These are phyloP conservation scores for Epizoanthus ramosus DNA, from an alignment of 92 coral and sea anemone genomes.

Conservation along the genomic window DNA sequence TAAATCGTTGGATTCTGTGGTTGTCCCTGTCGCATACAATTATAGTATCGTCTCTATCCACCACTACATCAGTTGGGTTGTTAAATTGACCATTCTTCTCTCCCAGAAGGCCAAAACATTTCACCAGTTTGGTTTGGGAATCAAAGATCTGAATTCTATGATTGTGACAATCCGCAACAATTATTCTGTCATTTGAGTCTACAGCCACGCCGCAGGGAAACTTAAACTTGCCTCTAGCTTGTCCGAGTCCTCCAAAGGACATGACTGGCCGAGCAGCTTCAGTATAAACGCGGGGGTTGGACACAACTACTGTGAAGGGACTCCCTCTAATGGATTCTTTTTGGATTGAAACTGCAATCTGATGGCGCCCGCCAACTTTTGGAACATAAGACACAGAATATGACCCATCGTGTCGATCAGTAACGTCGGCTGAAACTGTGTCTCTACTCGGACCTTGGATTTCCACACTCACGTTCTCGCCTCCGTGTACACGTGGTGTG, in stretches of 20 bases:
- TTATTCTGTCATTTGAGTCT: constrained; percentile 72
- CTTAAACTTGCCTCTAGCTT: constrained; percentile 70
- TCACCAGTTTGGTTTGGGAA: constrained; percentile 72
- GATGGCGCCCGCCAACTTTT: constrained; percentile 73
- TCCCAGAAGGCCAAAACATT: constrained; percentile 86
- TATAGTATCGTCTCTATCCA: constrained; percentile 73
- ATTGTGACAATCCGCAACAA: constrained; percentile 94
- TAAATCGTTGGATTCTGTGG: constrained; percentile 89
- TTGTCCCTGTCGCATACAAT: constrained; percentile 95
- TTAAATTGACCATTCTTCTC: constrained; percentile 89
- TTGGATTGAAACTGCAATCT: constrained; percentile 75
- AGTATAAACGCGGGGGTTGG: constrained; percentile 85
- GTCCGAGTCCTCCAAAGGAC: constrained; percentile 76
- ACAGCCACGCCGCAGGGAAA: constrained; percentile 98
- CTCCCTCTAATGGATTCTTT: constrained; percentile 81
- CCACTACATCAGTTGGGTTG: constrained; percentile 92
- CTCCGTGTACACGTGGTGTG: constrained; percentile 76
- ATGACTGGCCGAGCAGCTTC: constrained; percentile 70
- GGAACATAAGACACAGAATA: constrained; percentile 81
- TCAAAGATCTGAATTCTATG: constrained; percentile 90
- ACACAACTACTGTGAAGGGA: constrained; percentile 72
- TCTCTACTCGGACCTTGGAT: constrained; percentile 69
- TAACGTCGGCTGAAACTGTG: constrained; percentile 53
- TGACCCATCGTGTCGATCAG: constrained; percentile 84
- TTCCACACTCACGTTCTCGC: constrained; percentile 78